A percentile compares a stretch with the other conserved stretches of the same genome.
phyloP scores from a whole-genome alignment of 2,888 invertebrate genomes.

The Gisinianus flammeolus region DNA sequence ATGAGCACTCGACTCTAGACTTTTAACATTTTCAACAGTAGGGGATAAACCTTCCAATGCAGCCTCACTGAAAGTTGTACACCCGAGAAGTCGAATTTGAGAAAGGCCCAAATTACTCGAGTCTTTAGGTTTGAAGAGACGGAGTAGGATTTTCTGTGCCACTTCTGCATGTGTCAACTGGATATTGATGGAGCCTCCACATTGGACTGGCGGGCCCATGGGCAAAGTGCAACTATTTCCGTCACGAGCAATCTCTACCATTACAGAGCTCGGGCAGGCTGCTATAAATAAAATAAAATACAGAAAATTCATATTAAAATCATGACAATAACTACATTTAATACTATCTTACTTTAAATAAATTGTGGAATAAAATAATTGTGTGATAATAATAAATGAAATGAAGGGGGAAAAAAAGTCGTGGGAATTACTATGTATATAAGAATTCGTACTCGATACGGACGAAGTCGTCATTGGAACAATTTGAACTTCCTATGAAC shows the following conservation, averaged over 20 bases:
- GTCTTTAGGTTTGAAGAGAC: constrained; percentile 83
- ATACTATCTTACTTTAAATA: too few species aligned
- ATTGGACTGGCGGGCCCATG: constrained; percentile 82
- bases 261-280: constrained; percentile 71
- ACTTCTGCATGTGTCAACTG: constrained; percentile 83
- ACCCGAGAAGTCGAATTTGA: constrained; percentile 83
- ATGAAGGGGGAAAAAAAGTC: too few species aligned
- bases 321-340: too few species aligned
- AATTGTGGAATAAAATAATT: too few species aligned
- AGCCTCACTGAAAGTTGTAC: constrained; percentile 78
- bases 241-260: constrained; percentile 82
- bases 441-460: constrained; percentile 64
- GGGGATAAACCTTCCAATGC: constrained; percentile 53
- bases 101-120: constrained; percentile 88
- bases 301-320: too few species aligned
- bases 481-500: constrained; percentile 85
- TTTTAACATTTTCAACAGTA: neutral
- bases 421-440: too few species aligned
- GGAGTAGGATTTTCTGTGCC: constrained; percentile 79
- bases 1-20: constrained; percentile 48
- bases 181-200: constrained; percentile 84
- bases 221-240: constrained; percentile 79
- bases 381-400: too few species aligned
- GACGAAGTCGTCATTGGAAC: constrained; percentile 75
- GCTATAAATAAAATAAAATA: neutral